Conservation (phyloP, 1,140 invertebrate genomes). For the Drosophila chauvacae region DNA sequence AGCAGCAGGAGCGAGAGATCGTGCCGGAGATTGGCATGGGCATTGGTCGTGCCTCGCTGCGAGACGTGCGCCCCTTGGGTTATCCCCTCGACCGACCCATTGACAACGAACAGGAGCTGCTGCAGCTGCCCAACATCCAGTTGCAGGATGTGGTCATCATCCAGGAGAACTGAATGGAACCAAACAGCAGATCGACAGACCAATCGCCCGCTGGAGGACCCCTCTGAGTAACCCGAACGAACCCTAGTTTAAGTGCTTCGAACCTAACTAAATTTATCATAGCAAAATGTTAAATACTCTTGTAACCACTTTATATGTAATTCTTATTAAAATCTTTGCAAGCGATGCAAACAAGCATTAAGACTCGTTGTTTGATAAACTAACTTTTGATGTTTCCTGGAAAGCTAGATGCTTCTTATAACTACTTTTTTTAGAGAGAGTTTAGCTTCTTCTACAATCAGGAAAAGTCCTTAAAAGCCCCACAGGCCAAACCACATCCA, state of each 20-base stretch:
- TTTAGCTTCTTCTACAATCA: neutral
- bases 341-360: conserved; percentile 67
- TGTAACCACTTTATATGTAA: conserved; percentile 25
- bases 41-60: conserved; percentile 43
- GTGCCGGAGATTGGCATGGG: conserved; percentile 48
- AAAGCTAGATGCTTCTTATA: neutral
- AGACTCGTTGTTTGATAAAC: neutral
- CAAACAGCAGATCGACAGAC: conserved; percentile 6
- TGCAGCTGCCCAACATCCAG: conserved; percentile 74
- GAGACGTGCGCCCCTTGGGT: conserved; percentile 67
- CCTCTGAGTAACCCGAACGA: conserved; percentile 4
- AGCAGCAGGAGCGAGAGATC: conserved; percentile 8
- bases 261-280: conserved; percentile 12
- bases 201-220: neutral
- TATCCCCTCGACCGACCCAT: conserved; percentile 85
- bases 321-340: conserved; percentile 58
- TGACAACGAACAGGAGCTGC: conserved; percentile 60
- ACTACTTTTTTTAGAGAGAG: neutral
- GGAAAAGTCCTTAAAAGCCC: neutral
- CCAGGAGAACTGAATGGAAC: conserved; percentile 61
- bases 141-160: conserved; percentile 79
- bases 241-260: conserved; percentile 29
- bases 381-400: neutral
- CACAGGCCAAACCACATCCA: neutral
- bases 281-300: conserved; percentile 28